Base-by-base conservation (phyloP, 2,888 invertebrate genomes). In the Pinctada fucata region DNA sequence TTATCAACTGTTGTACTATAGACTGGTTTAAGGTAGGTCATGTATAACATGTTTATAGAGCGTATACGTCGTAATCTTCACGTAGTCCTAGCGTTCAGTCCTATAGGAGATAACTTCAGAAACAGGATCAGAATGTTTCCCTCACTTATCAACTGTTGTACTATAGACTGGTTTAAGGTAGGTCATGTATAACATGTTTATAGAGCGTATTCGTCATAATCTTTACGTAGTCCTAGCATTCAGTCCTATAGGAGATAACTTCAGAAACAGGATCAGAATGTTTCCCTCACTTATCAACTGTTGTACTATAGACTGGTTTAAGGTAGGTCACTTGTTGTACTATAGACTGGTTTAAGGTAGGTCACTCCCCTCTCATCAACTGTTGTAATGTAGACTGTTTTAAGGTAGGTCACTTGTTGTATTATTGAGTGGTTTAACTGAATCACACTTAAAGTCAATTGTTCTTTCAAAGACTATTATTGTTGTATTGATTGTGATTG, bases 151-250 rank as follows among this genome's bases (percentile, higher is more conserved):
- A 92, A 91, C 87, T 92, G 92, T 82, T 92, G 92, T 83, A 92
- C 92, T 16, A 92, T 92, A 50, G 91, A 92, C 84, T 92, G 91
- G 91, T 92, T 92, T 84, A 88, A 90, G 91, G 94, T 94, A 86
- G 80, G 84, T 31, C 2, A n/a, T n/a, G n/a, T n/a, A n/a, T n/a
- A n/a, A 91, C 87, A 91, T 91, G 82, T 92, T 92, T 82, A 88
- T 92, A 2, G 91, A 92, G 83, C 80, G 92, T 45, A 87, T 91
- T 58, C 80, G 91, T 48, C 84, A 88, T 5, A 90, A 92, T 78
- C 89, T 92, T 3, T 92, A 92, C 79, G 87, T 92, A 16, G 91
- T 92, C 6, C 85, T 92, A 63, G 91, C 91, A 13, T 92, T 92
- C 83, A 91, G 91, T 82, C 92, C 92, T 8, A 92, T 92, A 8